A percentile compares a stretch with the other conserved stretches of the same genome.
phyloP scores from a whole-genome alignment of 2,113 vertebrate species.

The Amblyopsis rosae region DNA sequence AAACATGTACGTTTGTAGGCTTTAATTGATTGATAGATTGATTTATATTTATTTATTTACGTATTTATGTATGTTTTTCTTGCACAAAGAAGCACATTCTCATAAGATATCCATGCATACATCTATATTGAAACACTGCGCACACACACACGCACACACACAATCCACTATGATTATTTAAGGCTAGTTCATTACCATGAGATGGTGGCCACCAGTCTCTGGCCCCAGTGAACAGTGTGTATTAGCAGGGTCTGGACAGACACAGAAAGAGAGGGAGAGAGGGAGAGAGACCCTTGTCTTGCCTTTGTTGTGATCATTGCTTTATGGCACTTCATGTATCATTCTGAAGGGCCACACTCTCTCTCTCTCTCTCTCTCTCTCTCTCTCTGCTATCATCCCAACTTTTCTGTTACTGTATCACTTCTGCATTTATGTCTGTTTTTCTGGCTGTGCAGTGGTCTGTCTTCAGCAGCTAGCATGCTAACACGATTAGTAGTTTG shows the following conservation, averaged over 20 bases:
- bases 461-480: neutral
- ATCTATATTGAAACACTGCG: neutral
- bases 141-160: neutral
- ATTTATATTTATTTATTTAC: neutral
- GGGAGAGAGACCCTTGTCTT: conserved; percentile 42
- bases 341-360: conserved; percentile 57
- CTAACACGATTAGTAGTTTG: neutral
- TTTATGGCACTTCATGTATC: conserved; percentile 58
- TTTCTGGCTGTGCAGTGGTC: too few relatives aligned
- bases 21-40: neutral
- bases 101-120: neutral
- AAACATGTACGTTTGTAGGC: neutral
- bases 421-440: conserved; percentile 1
- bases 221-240: conserved; percentile 65
- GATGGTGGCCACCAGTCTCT: conserved; percentile 64
- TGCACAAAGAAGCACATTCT: neutral
- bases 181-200: conserved; percentile 61
- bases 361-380: neutral
- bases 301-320: conserved; percentile 48
- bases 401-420: neutral
- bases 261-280: conserved; percentile 43
- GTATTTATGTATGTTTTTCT: too few relatives aligned
- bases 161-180: conserved; percentile 30
- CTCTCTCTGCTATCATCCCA: neutral
- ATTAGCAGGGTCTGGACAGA: conserved; percentile 64